Base-by-base conservation (phyloP, 2,797 vertebrate genomes). In the Propithecus deckenii region DNA sequence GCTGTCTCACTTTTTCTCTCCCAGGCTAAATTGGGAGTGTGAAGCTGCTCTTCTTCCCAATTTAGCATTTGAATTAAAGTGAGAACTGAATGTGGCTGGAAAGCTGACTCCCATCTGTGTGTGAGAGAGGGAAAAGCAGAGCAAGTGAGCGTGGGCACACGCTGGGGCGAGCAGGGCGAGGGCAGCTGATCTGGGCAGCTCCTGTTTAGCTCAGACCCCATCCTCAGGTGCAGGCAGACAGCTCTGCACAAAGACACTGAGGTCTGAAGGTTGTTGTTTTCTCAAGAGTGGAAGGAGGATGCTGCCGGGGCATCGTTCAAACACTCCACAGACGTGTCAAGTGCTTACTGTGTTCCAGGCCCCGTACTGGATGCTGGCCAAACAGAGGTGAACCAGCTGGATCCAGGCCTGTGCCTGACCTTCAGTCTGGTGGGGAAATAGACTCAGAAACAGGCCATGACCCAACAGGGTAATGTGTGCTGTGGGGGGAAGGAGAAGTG, bases 61-160 rank as follows among this genome's bases (percentile, higher is more conserved):
- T 98, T 97, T 98, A 98, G 97, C 96, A 96, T 97, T 90, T 92
- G 96, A 96, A 97, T 97, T 97, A 72, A 97, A 98, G 98, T 89
- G 96, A 97, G 97, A 98, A 98, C 93, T 92, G 96, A 94, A 94
- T 97, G 95, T 96, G 97, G 96, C 97, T 98, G 97, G 91, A 91
- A 96, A 91, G 94, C 96, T 85, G 92, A 95, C 94, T 97, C 95
- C 98, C 96, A 96, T 97, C 96, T 97, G 96, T 94, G 88, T 94
- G 79, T 8, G 94, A 0, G 84, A 91, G 86, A 87, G 76, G 59
- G 23, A 79, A 57, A 83, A 79, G 79, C 81, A 81, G 78, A 86
- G 80, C 17, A 63, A 78, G 65, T 5, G 52, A 78, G 89, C 46
- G 41, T 38, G 75, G 93, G 72, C 86, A 76, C 78, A 57, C 7